A percentile compares a stretch with the other conserved stretches of the same genome.
phyloP scores from a whole-genome alignment of 1,140 invertebrate genomes.

The Gryllus bimaculatus region DNA sequence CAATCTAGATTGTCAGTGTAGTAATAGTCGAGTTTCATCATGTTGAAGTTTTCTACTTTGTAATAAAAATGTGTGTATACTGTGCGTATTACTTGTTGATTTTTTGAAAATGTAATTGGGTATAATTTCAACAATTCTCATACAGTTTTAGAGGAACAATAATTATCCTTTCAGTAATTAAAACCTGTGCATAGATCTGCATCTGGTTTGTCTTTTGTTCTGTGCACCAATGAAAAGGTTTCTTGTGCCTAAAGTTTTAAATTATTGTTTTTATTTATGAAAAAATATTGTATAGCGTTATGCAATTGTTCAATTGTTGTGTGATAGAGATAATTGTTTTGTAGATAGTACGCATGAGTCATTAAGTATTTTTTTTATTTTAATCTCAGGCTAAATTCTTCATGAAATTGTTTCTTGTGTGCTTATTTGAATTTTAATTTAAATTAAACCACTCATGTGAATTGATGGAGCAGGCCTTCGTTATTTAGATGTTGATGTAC shows the following conservation, averaged over 20 bases:
- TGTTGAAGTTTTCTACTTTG: background rate
- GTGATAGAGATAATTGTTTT: background rate
- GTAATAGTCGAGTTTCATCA: background rate
- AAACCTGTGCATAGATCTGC: background rate
- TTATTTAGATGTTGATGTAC: conserved; percentile 17
- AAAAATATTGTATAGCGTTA: background rate
- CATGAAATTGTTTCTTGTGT: background rate
- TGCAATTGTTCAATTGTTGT: background rate
- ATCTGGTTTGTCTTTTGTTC: background rate
- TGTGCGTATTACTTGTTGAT: background rate
- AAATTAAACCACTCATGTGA: background rate
- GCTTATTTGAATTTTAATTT: background rate
- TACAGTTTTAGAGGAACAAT: no score
- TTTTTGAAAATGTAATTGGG: background rate
- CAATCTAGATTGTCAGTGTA: background rate
- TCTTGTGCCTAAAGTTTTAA: background rate
- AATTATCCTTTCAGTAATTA: no score
- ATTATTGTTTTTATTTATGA: background rate
- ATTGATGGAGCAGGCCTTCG: conserved; percentile 17
- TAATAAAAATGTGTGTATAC: conserved; percentile 1
- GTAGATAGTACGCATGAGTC: background rate
- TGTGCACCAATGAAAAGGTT: background rate
- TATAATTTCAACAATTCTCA: no score
- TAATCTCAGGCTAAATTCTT: background rate
- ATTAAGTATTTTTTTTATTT: background rate